Conservation (phyloP, 1,140 invertebrate species). For the Aphaenogaster ashmeadi region DNA sequence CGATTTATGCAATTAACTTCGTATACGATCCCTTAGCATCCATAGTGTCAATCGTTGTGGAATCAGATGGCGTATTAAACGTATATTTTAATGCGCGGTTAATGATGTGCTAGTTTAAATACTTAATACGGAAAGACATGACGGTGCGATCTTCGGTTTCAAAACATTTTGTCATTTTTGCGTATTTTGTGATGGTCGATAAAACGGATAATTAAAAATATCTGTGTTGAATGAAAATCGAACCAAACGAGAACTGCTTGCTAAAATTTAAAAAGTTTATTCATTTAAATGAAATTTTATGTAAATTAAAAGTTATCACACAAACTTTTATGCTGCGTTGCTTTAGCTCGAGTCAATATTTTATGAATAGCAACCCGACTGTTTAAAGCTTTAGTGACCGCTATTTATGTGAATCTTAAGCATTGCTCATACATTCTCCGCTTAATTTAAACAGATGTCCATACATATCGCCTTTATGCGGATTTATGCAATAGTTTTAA, state of each 20-base stretch:
- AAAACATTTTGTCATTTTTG: not conserved
- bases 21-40: not conserved
- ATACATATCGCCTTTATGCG: not conserved
- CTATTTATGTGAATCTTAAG: not conserved
- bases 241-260: not conserved
- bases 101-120: not conserved
- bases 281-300: too few relatives aligned
- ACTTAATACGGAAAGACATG: not conserved
- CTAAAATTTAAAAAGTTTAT: not conserved
- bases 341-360: not conserved
- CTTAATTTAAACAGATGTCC: conserved; percentile 4
- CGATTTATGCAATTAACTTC: conserved; percentile 36
- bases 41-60: not conserved
- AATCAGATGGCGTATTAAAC: not conserved
- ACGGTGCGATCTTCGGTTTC: not conserved
- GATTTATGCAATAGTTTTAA: not conserved
- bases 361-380: not conserved
- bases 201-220: not conserved
- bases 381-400: not conserved
- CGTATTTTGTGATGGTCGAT: not conserved
- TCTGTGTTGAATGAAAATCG: not conserved
- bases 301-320: not conserved
- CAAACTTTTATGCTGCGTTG: not conserved
- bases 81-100: not conserved
- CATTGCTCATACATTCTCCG: not conserved